A percentile compares a stretch with the other conserved stretches of the same genome.
These are phyloP conservation scores for Pangasius macronema DNA, from an alignment of 2,797 vertebrate genomes.

Conservation along the genomic window DNA sequence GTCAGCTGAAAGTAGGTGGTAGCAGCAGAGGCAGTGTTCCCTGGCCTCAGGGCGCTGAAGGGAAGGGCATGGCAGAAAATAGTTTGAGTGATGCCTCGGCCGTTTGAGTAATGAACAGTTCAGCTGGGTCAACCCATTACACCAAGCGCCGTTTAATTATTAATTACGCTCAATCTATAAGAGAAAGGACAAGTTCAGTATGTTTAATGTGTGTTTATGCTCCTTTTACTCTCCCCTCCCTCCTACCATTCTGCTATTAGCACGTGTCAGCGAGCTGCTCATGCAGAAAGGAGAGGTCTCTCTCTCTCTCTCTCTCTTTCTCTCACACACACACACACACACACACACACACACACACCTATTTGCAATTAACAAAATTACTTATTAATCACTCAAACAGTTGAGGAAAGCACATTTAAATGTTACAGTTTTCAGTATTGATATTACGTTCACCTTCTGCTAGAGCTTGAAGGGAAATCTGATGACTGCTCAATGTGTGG, in stretches of 20 bases:
- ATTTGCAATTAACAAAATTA: conserved; percentile 62
- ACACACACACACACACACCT: conserved; percentile 30
- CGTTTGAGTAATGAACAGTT: conserved; percentile 96
- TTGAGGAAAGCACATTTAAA: conserved; percentile 80
- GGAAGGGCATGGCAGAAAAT: conserved; percentile 79
- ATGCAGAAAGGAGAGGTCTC: conserved; percentile 62
- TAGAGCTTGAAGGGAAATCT: conserved; percentile 4
- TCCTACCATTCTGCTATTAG: conserved; percentile 83
- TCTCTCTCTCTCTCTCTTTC: conserved; percentile 58
- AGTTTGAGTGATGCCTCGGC: conserved; percentile 95
- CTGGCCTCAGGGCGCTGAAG: conserved; percentile 63
- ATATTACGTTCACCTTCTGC: conserved; percentile 27
- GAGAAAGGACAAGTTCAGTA: conserved; percentile 92
- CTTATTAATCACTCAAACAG: conserved; percentile 74
- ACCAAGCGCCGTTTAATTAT: conserved; percentile 97
- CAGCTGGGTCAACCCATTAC: conserved; percentile 96
- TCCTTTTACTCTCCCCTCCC: conserved; percentile 68
- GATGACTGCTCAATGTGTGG: neutral
- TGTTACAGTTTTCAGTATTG: conserved; percentile 73
- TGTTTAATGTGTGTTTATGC: conserved; percentile 86
- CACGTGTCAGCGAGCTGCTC: conserved; percentile 78
- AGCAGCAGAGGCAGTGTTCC: conserved; percentile 54
- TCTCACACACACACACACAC: conserved; percentile 22
- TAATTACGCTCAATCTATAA: conserved; percentile 93
- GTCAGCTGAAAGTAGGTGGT: conserved; percentile 68